Percentiles rank a stretch among this genome's conserved stretches.
These are phyloP conservation scores for Glyptemys insculpta DNA, from an alignment of 2,797 vertebrate genomes.

Conservation along the genomic window DNA sequence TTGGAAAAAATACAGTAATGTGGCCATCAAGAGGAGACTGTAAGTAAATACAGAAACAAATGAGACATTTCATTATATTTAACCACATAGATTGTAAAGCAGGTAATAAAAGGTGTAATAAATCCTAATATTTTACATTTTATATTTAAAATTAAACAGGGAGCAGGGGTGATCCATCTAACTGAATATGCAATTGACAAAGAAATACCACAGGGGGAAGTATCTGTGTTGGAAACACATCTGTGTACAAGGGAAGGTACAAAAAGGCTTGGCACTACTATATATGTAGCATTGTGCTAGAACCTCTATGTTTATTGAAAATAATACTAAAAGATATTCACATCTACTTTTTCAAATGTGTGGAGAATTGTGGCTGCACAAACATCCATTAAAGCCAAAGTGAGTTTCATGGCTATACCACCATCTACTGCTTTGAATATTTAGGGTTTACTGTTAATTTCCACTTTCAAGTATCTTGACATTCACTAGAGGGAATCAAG, in stretches of 20 bases:
- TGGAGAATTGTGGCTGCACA: not conserved
- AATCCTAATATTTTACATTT: not conserved
- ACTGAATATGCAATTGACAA: not conserved
- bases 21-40: conserved; percentile 67
- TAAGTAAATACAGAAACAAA: conserved; percentile 59
- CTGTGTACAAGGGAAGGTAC: not conserved
- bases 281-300: fast-evolving
- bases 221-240: not conserved
- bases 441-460: not conserved
- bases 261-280: not conserved
- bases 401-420: not conserved
- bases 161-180: not conserved
- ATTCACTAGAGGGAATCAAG: not conserved
- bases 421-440: not conserved
- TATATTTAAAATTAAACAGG: conserved; percentile 35
- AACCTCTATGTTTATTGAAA: not conserved
- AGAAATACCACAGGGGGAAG: not conserved
- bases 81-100: not conserved
- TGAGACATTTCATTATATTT: not conserved
- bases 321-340: not conserved
- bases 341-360: not conserved
- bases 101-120: conserved; percentile 4
- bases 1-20: conserved; percentile 45
- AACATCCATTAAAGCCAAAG: not conserved
- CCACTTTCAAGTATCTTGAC: not conserved